phyloP scores from a whole-genome alignment of 2,797 vertebrate species.

The Luscinia megarhynchos region DNA sequence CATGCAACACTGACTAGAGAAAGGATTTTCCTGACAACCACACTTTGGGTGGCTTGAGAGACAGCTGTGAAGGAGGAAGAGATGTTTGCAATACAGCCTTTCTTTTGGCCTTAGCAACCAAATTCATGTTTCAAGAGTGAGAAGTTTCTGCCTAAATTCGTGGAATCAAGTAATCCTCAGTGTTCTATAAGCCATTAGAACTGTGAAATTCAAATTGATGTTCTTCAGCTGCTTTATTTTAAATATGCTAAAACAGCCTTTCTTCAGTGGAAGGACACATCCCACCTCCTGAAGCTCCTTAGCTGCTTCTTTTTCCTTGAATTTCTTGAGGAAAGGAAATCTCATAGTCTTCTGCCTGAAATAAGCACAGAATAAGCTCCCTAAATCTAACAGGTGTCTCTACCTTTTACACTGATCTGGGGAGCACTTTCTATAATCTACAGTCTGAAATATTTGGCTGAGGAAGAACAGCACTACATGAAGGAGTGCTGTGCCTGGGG shows the following conservation, averaged over 20 bases:
- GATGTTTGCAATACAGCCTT: neutral
- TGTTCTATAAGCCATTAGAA: neutral
- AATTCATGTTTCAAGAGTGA: neutral
- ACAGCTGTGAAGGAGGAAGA: neutral
- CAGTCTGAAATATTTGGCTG: neutral
- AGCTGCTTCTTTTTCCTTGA: neutral
- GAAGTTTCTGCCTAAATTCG: neutral
- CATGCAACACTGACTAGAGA: neutral
- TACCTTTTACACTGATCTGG: neutral
- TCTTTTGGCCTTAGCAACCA: neutral
- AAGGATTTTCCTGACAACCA: neutral
- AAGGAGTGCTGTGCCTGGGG: neutral
- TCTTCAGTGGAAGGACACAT: neutral
- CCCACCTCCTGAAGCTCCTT: neutral
- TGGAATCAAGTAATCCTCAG: neutral
- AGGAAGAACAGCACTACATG: neutral
- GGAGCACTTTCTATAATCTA: neutral
- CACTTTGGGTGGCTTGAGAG: neutral
- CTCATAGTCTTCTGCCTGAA: neutral
- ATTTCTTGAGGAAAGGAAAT: neutral
- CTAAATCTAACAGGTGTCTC: neutral
- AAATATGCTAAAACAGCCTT: neutral
- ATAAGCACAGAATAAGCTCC: neutral
- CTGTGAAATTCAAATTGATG: neutral
- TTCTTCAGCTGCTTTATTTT: neutral